These are phyloP conservation scores for Embiotoca jacksoni DNA, from an alignment of 2,113 vertebrate genomes.

Conservation along the genomic window DNA sequence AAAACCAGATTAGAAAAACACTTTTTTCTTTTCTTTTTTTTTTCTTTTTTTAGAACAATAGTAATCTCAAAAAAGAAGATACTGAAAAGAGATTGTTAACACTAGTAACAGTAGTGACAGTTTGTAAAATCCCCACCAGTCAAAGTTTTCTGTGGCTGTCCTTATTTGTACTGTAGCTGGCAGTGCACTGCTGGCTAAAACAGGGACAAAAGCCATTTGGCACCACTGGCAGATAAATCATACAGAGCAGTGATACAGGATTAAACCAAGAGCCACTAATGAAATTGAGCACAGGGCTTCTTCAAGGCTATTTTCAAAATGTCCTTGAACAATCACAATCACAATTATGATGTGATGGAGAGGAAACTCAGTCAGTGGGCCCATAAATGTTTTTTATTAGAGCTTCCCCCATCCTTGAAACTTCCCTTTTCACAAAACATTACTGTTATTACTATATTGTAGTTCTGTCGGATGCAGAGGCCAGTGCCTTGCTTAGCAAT, in stretches of 20 bases:
- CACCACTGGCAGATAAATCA: conserved; percentile 62
- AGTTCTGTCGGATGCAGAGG: not conserved
- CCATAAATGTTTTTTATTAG: conserved; percentile 21
- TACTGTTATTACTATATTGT: not conserved
- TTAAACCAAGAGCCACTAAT: conserved; percentile 67
- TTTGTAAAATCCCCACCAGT: conserved; percentile 19
- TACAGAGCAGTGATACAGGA: conserved; percentile 55
- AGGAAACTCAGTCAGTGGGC: not conserved
- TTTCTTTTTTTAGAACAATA: too few relatives aligned
- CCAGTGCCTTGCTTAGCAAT: not conserved
- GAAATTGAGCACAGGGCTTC: conserved; percentile 61
- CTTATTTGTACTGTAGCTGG: conserved; percentile 48
- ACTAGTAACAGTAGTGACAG: not conserved
- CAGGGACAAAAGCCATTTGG: conserved; percentile 71
- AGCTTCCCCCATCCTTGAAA: conserved; percentile 3
- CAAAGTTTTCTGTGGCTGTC: conserved; percentile 38
- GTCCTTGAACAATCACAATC: conserved; percentile 66
- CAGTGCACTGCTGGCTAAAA: conserved; percentile 40
- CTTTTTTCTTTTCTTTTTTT: too few relatives aligned
- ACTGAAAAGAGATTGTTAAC: not conserved
- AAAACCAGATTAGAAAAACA: too few relatives aligned
- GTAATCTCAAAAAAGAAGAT: not conserved
- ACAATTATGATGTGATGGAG: conserved; percentile 47
- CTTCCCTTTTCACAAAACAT: not conserved
- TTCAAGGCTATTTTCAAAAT: conserved; percentile 62